Percentiles rank a stretch among this genome's conserved stretches.
Conservation (phyloP, 1,140 invertebrate species). For the Drosophila albomicans region DNA sequence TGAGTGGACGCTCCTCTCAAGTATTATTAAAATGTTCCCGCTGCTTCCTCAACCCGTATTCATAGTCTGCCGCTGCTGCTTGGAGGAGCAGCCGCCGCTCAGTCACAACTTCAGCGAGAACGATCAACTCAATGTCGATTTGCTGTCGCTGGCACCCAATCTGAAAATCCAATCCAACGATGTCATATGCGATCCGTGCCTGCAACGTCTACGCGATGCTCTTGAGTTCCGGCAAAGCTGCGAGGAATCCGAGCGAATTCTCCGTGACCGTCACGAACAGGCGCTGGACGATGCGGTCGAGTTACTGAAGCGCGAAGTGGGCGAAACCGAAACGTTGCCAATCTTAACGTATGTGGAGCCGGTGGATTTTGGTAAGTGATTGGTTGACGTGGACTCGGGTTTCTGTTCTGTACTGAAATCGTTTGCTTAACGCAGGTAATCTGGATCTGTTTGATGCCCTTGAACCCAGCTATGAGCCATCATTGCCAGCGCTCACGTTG, state of each 20-base stretch:
- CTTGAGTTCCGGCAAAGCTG: slow-evolving; percentile 67
- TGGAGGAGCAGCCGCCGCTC: slow-evolving; percentile 63
- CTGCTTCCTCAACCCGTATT: slow-evolving; percentile 43
- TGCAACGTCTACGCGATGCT: slow-evolving; percentile 59
- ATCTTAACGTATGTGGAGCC: slow-evolving; percentile 47
- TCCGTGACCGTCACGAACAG: slow-evolving; percentile 65
- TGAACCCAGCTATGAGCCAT: background rate
- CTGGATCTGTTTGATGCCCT: slow-evolving; percentile 34
- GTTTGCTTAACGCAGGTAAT: slow-evolving; percentile 2
- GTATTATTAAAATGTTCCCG: slow-evolving; percentile 67
- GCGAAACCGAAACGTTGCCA: slow-evolving; percentile 25
- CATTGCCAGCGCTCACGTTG: background rate
- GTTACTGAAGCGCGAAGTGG: slow-evolving; percentile 69
- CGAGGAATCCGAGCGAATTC: slow-evolving; percentile 62
- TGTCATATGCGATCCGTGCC: slow-evolving; percentile 71
- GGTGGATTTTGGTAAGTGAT: slow-evolving; percentile 63
- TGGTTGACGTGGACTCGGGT: too few species aligned
- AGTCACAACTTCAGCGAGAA: slow-evolving; percentile 64
- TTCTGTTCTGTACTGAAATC: too few species aligned
- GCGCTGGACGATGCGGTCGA: slow-evolving; percentile 70
- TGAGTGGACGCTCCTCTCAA: slow-evolving; percentile 56
- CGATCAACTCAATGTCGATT: slow-evolving; percentile 45
- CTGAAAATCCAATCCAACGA: slow-evolving; percentile 59
- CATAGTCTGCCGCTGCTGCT: slow-evolving; percentile 73
- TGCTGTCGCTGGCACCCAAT: slow-evolving; percentile 53